Evolutionary conservation across 2,113 vertebrate species (phyloP).

Genomic region (Charadrius vociferus): DNA sequence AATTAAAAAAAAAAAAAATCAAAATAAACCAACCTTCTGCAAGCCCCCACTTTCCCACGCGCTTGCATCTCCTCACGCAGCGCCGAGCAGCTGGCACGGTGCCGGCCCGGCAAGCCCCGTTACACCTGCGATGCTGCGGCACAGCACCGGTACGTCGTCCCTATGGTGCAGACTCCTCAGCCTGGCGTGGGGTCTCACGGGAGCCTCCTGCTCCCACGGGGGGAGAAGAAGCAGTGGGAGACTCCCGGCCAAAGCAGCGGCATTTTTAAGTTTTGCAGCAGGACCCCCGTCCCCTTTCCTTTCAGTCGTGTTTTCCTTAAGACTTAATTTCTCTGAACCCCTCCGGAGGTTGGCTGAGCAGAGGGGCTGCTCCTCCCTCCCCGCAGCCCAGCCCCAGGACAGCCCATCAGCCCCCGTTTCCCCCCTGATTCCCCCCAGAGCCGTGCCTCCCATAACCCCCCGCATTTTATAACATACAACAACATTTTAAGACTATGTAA

Average conservation of each 20-base stretch:
- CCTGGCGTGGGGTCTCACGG: accelerated
- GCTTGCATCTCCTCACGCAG: background rate
- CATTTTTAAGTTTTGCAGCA: background rate
- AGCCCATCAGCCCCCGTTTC: background rate
- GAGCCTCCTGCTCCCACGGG: background rate
- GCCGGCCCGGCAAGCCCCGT: background rate
- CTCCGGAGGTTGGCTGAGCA: accelerated
- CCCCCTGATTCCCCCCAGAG: accelerated
- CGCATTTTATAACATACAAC: background rate
- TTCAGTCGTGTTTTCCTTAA: background rate
- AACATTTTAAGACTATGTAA: background rate
- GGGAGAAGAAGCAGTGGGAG: background rate
- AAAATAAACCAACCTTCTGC: background rate
- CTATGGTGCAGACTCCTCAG: background rate
- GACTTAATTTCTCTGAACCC: background rate
- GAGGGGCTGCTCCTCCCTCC: background rate
- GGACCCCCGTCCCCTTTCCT: background rate
- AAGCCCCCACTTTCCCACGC: background rate
- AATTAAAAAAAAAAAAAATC: background rate
- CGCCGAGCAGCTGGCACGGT: accelerated
- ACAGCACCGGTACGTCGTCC: accelerated
- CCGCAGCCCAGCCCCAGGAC: background rate
- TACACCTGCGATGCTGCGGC: background rate
- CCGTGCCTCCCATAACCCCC: accelerated
- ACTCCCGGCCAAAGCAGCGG: background rate